Base-by-base conservation (phyloP, 1,140 invertebrate genomes). In the Atta texana region DNA sequence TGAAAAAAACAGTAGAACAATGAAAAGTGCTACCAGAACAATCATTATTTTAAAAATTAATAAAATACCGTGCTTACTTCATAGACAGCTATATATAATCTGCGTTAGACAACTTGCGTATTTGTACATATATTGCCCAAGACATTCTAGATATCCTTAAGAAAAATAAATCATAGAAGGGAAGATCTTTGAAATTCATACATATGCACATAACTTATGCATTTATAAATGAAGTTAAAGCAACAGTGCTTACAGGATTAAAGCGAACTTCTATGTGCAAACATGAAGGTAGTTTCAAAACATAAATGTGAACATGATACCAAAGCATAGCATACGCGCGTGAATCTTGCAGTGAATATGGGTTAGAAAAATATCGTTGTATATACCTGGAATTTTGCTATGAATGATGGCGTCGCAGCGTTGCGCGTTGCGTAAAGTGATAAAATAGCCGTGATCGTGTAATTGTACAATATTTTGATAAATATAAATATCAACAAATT, bases 341-440 rank as follows among this genome's bases (percentile, higher is more conserved):
- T 24, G 53, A 28, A 8, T 18, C 16, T 21, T 18, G 71, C 8
- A 28, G 8, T 10, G 24, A 84, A 84, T 84, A 8, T 84, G n/a
- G 68, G 39, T 74, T 84, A 84, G n/a, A 75, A 84, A 84, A 84
- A 84, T 51, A 84, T 49, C 64, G 34, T 4, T 10, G 16, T 51
- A 51, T 69, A 28, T 12, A 31, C 2, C 66, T 24, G n/a, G 55
- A 51, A 74, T 75, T 49, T 61, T 57, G 18, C 28, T 12, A 14
- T 31, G 55, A 57, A 51, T 75, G n/a, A 28, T 44, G 39, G 39
- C 55, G 44, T 55, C 53, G 18, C 24, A 12, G 28, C 24, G 34
- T 18, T 34, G 21, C 24, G 28, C 39, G 53, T 18, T 34, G 21
- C 24, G 21, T 39, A 39, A 44, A 80, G 16, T 18, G 34, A 0